Evolutionary conservation across 1,140 invertebrate genomes (phyloP), one percentile per base, ranked within the genome.

Genomic region (Trissolcus basalis): DNA sequence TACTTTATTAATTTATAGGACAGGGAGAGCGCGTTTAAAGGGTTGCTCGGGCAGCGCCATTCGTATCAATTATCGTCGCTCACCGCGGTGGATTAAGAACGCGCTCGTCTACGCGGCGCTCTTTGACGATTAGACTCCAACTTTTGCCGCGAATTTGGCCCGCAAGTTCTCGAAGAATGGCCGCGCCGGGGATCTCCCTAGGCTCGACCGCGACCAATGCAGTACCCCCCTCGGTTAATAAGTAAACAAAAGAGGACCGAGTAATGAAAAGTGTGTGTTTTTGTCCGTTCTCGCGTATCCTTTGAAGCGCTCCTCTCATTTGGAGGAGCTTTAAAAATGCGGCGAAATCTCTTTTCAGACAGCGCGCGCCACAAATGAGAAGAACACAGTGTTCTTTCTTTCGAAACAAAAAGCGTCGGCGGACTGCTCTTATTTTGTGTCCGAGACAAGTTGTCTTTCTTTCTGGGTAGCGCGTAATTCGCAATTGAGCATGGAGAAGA

Each of bases 1-100:
- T 88, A 86, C 86, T 88, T 87, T 88, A 88, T 88, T 88, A 88
- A 88, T 88, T 88, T 88, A 88, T 88, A 88, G 86, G 84, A 79
- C 81, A 83, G 82, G 79, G 78, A 82, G 75, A 82, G 75, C 70
- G 80, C 79, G 77, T 81, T 83, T 83, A 86, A 88, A 86, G 85
- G 85, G 85, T 82, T 83, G 81, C 71, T 69, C 63, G 63, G 50
- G 78, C 77, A 35, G 51, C 72, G 74, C 85, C 84, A 85, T 87
- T 86, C 81, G 83, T 87, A 87, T 87, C 81, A 87, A 86, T 87
- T 87, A 86, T 81, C 81, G 82, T 82, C 79, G 61, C 79, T 84
- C 82, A 76, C 77, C 78, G 65, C 51, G 71, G 48, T 44, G 76
- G 74, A 85, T 85, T 85, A 85, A 86, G 80, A 86, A 80, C 56